Percentiles rank a stretch among this genome's conserved stretches.
These are phyloP conservation scores for Microcebus lehilahytsara DNA, from an alignment of 2,113 vertebrate genomes.

Conservation along the genomic window DNA sequence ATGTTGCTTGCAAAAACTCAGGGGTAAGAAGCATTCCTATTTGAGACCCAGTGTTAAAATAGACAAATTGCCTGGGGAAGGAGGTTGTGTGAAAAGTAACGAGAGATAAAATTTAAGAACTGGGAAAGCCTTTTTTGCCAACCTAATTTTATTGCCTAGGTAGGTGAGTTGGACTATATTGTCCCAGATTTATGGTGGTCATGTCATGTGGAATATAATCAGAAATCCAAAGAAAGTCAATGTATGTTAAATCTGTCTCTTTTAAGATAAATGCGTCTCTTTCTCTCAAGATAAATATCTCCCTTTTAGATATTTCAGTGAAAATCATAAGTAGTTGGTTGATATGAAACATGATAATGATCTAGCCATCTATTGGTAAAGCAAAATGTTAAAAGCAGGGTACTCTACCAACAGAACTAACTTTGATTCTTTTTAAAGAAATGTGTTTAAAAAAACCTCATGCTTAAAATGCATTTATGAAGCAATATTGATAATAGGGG, in stretches of 20 bases:
- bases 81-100: not conserved
- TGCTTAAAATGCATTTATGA: constrained; percentile 54
- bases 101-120: not conserved
- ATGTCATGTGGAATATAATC: not conserved
- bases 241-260: constrained; percentile 34
- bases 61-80: constrained; percentile 13
- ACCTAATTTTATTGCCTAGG: not conserved
- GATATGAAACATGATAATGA: constrained; percentile 39
- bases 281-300: constrained; percentile 36
- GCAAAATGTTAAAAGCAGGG: constrained; percentile 40
- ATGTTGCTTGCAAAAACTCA: constrained; percentile 15
- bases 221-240: constrained; percentile 47
- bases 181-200: not conserved
- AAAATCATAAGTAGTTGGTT: constrained; percentile 35
- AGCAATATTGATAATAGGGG: constrained; percentile 44
- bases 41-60: not conserved
- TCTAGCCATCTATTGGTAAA: not conserved
- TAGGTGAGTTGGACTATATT: not conserved
- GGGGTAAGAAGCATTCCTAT: not conserved
- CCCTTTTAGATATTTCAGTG: constrained; percentile 18
- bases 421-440: constrained; percentile 39
- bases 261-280: constrained; percentile 7
- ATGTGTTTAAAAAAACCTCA: constrained; percentile 51
- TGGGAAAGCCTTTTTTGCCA: not conserved
- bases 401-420: constrained; percentile 5